Conservation (phyloP, 2,888 invertebrate species). For the Drosophila niveifrons region DNA sequence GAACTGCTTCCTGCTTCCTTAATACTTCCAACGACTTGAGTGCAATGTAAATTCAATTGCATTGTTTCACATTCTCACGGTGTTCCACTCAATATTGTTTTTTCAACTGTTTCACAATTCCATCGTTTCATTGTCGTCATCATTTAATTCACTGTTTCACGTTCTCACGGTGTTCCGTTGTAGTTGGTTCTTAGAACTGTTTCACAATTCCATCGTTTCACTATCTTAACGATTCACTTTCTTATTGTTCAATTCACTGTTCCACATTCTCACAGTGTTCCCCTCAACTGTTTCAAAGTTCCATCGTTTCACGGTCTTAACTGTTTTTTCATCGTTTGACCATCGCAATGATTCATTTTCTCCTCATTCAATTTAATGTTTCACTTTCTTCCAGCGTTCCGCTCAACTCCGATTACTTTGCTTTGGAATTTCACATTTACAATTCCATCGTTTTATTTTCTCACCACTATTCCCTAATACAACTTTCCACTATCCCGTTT, state of each 20-base stretch:
- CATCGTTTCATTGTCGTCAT: background rate
- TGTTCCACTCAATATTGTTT: too few relatives aligned
- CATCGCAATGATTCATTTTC: background rate
- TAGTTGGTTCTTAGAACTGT: too few relatives aligned
- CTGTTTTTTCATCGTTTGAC: background rate
- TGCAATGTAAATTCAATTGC: too few relatives aligned
- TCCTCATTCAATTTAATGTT: too few relatives aligned
- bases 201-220: background rate
- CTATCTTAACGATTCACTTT: background rate
- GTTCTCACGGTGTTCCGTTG: background rate
- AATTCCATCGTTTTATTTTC: background rate
- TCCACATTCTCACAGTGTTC: too few relatives aligned
- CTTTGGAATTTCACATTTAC: background rate
- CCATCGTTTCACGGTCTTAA: background rate
- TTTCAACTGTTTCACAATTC: background rate
- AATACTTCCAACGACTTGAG: too few relatives aligned
- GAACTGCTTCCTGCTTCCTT: background rate
- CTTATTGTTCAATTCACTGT: too few relatives aligned
- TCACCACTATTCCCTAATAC: too few relatives aligned
- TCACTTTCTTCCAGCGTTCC: too few relatives aligned
- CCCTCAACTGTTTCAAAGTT: background rate
- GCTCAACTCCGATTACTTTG: too few relatives aligned
- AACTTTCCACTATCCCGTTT: too few relatives aligned
- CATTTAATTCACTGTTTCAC: background rate
- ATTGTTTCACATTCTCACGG: too few relatives aligned